A percentile compares a stretch with the other conserved stretches of the same genome.
These are phyloP conservation scores for Heteronetta atricapilla DNA, from an alignment of 2,113 vertebrate genomes.

Conservation along the genomic window DNA sequence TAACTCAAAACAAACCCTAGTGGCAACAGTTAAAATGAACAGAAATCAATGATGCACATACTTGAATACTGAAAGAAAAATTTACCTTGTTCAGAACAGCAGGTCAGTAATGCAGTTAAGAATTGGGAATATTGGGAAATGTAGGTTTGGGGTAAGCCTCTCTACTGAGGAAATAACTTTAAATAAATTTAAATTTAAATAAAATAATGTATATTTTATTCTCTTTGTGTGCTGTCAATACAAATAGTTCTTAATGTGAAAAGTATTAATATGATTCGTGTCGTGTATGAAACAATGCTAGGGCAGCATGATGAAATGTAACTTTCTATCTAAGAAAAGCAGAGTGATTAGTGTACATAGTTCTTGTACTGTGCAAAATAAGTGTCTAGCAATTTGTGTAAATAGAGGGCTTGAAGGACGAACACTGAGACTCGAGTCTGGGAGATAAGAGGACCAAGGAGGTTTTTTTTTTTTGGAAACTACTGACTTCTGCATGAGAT, in stretches of 20 bases:
- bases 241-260: not conserved
- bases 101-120: not conserved
- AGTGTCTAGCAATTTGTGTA: too few species aligned
- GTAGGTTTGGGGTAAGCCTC: not conserved
- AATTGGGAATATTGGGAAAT: not conserved
- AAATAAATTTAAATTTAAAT: not conserved
- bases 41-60: not conserved
- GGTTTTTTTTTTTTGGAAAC: too few species aligned
- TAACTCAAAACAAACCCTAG: not conserved
- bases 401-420: too few species aligned
- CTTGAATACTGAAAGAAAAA: not conserved
- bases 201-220: not conserved
- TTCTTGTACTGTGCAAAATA: too few species aligned
- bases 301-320: too few species aligned
- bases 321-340: too few species aligned
- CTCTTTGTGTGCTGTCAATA: not conserved
- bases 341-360: too few species aligned
- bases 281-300: too few species aligned
- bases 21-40: not conserved
- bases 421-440: too few species aligned
- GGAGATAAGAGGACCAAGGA: too few species aligned
- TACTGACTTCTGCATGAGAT: too few species aligned
- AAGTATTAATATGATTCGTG: too few species aligned
- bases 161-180: not conserved
- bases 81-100: not conserved